Conservation (phyloP, 2,113 vertebrate species). For the Bettongia penicillata region DNA sequence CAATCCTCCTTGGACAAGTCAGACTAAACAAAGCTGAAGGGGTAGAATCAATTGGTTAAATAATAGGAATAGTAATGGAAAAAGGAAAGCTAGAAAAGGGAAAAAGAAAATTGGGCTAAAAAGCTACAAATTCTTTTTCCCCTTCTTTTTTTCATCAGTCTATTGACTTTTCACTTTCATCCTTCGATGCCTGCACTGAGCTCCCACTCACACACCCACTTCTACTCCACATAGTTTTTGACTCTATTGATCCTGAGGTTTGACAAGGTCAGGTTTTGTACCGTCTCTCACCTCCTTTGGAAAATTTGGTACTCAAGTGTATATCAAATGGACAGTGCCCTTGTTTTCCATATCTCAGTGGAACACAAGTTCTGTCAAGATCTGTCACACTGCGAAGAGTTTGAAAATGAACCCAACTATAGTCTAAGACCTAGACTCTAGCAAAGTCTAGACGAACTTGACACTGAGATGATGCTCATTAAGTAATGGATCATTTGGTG, state of each 20-base stretch:
- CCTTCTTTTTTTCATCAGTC: not conserved
- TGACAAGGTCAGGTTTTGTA: not conserved
- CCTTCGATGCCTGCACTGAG: not conserved
- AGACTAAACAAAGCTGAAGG: not conserved
- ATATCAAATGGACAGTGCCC: not conserved
- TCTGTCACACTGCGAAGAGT: not conserved
- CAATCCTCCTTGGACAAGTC: not conserved
- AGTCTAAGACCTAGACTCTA: not conserved
- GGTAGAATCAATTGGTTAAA: not conserved
- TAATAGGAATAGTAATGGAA: not conserved
- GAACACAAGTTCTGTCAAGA: not conserved
- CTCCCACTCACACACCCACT: not conserved
- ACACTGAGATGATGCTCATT: not conserved
- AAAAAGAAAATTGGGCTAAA: not conserved
- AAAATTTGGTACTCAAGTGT: not conserved
- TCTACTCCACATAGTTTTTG: not conserved
- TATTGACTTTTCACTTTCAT: not conserved
- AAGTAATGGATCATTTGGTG: not conserved
- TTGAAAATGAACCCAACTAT: not conserved
- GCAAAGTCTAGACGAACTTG: not conserved
- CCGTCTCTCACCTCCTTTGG: not conserved
- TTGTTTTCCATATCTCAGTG: not conserved
- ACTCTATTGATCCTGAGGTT: not conserved
- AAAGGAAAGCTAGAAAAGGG: not conserved
- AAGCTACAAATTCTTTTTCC: not conserved